A percentile compares a stretch with the other conserved stretches of the same genome.
phyloP scores from a whole-genome alignment of 1,140 invertebrate genomes.

The Drosophila aff. region DNA sequence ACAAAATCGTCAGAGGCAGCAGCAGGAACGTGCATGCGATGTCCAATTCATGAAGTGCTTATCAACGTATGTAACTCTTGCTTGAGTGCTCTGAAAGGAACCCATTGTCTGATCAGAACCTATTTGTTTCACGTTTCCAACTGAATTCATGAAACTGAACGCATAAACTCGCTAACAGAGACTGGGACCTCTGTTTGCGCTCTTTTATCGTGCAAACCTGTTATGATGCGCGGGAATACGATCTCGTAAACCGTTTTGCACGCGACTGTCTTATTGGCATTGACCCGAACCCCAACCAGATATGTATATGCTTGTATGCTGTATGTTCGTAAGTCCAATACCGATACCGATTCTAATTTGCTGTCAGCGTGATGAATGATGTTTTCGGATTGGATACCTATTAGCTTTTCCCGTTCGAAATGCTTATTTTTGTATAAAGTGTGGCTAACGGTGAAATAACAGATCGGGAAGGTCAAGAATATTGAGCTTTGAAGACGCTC shows the following conservation, averaged over 20 bases:
- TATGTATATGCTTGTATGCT: background rate
- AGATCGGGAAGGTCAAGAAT: constrained; percentile 33
- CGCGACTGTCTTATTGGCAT: constrained; percentile 81
- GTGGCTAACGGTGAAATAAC: constrained; percentile 25
- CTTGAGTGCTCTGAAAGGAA: no score
- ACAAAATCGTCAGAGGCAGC: constrained; percentile 68
- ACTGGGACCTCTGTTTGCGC: constrained; percentile 40
- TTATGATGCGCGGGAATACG: constrained; percentile 63
- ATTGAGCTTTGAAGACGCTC: constrained; percentile 14
- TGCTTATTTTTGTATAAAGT: constrained; percentile 32
- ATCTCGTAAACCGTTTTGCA: constrained; percentile 64
- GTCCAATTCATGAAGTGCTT: constrained; percentile 6
- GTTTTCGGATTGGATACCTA: constrained; percentile 20
- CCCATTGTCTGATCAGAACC: background rate
- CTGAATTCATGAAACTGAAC: background rate
- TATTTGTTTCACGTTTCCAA: background rate
- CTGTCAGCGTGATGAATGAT: constrained; percentile 44
- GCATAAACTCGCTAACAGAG: constrained; percentile 8
- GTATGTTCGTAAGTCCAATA: background rate
- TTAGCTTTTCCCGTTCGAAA: constrained; percentile 36
- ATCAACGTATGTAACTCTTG: background rate
- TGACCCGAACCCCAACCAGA: constrained; percentile 45
- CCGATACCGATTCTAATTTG: constrained; percentile 29
- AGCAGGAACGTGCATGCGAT: background rate
- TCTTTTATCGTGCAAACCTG: constrained; percentile 71